Percentiles rank a stretch among this genome's conserved stretches.
Evolutionary conservation across 1,140 invertebrate genomes (phyloP).

Genomic region (honey bee (Apis mellifera)): DNA sequence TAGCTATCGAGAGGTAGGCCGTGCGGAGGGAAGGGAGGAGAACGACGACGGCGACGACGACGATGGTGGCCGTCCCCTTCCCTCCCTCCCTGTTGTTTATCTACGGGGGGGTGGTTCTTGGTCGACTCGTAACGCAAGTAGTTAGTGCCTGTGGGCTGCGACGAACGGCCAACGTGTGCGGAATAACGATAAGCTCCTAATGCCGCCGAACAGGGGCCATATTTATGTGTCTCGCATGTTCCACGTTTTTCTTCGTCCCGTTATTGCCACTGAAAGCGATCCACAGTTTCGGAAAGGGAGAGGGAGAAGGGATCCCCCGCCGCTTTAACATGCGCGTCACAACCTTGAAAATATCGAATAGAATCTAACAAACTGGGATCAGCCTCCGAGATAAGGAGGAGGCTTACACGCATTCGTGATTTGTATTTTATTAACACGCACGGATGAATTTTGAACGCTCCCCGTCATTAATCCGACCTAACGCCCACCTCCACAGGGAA

Average conservation of each 20-base stretch:
- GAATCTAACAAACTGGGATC: conserved; percentile 45
- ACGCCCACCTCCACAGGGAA: background rate
- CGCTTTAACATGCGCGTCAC: conserved; percentile 45
- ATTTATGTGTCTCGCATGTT: conserved; percentile 72
- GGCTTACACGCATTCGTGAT: background rate
- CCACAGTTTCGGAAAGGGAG: conserved; percentile 29
- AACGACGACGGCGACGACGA: conserved; percentile 46
- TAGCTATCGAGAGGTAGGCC: conserved; percentile 66
- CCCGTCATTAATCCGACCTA: background rate
- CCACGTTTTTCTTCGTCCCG: conserved; percentile 62
- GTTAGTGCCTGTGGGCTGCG: conserved; percentile 72
- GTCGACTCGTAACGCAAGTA: conserved; percentile 73
- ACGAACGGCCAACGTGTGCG: conserved; percentile 76
- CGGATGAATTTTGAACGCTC: background rate
- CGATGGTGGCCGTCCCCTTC: conserved; percentile 29
- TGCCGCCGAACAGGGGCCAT: conserved; percentile 67
- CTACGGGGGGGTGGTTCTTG: conserved; percentile 66
- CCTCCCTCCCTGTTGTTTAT: conserved; percentile 69
- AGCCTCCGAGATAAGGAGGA: background rate
- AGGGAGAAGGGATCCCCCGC: background rate
- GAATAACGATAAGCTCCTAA: conserved; percentile 77
- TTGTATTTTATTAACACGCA: conserved; percentile 33
- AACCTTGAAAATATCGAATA: conserved; percentile 51
- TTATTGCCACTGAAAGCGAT: conserved; percentile 59
- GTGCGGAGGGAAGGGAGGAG: conserved; percentile 35